Evolutionary conservation across 2,888 invertebrate species (phyloP).

Genomic region (Ceriagrion tenellum): DNA sequence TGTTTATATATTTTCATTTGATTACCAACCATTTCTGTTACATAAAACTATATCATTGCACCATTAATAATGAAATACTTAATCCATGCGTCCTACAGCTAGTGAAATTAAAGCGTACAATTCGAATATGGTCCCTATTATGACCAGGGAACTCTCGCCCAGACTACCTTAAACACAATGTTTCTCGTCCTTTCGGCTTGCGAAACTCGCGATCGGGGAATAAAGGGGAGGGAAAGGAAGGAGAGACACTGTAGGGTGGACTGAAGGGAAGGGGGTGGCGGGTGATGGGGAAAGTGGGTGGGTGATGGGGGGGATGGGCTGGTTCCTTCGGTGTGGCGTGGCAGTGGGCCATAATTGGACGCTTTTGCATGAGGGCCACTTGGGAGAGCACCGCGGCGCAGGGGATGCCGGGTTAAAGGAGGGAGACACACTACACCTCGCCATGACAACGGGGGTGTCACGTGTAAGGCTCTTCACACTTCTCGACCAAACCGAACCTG

Average conservation of each 20-base stretch:
- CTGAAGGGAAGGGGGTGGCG: neutral
- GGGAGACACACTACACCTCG: neutral
- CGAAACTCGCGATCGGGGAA: neutral
- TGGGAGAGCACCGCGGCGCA: constrained; percentile 29
- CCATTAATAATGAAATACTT: no score
- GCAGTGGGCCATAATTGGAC: constrained; percentile 51
- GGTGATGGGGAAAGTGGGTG: neutral
- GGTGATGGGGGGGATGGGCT: neutral
- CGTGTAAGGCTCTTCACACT: constrained; percentile 50
- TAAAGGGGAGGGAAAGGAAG: no score
- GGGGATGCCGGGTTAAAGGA: neutral
- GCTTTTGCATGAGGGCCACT: constrained; percentile 61
- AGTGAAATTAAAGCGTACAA: no score
- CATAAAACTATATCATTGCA: no score
- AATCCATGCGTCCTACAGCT: no score
- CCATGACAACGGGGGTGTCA: constrained; percentile 25
- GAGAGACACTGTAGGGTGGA: neutral
- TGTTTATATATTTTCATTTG: no score
- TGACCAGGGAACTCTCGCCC: no score
- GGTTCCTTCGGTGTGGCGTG: constrained; percentile 14
- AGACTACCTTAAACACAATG: no score
- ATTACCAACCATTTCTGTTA: no score
- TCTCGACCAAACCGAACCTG: constrained; percentile 47
- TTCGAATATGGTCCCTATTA: no score
- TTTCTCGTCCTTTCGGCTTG: neutral